Base-by-base conservation (phyloP, 2,888 invertebrate species). In the Lasioglossum pauxillum region DNA sequence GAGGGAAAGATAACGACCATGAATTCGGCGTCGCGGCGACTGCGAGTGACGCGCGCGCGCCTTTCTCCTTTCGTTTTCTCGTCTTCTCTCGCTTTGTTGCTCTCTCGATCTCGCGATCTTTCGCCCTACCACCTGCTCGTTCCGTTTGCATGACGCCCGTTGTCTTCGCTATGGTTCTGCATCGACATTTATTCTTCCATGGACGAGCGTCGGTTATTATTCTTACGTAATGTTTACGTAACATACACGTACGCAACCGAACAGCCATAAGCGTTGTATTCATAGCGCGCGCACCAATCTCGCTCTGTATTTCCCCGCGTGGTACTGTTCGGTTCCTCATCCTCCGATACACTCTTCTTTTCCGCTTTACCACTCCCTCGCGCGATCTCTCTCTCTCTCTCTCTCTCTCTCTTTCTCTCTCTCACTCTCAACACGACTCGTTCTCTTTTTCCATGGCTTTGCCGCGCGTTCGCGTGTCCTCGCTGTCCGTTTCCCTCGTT, bases 201-300 rank as follows among this genome's bases (percentile, higher is more conserved):
- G 87, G 87, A 89, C 92, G 90, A 88, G 88, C 90, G 88, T 91
- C 80, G 90, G 89, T 93, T 93, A 94, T 94, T 93, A 93, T 93
- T 93, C 91, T 94, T 94, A 94, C 93, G 93, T 94, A 94, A 94
- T 93, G 90, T 94, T 94, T 94, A 93, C 93, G 94, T 94, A 94
- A 94, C 90, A 77, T 81, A 89, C 86, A 89, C 86, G 89, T 90
- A 88, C 87, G 85, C 82, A 83, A 80, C 82, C 71, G 87, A 76
- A 83, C 74, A 80, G 75, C 81, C 69, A 83, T 80, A 80, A 79
- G 57, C 57, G 84, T 38, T 71, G 71, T 44, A 27, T 69, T 69
- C 69, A 23, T 35, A 41, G 71, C 67, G 71, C 79, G 73, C 27
- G 27, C 57, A 38, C 73, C 67, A 44, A 57, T 77, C 77, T 41